phyloP scores from a whole-genome alignment of 2,888 invertebrate species.

The Schrankia costaestrigalis region DNA sequence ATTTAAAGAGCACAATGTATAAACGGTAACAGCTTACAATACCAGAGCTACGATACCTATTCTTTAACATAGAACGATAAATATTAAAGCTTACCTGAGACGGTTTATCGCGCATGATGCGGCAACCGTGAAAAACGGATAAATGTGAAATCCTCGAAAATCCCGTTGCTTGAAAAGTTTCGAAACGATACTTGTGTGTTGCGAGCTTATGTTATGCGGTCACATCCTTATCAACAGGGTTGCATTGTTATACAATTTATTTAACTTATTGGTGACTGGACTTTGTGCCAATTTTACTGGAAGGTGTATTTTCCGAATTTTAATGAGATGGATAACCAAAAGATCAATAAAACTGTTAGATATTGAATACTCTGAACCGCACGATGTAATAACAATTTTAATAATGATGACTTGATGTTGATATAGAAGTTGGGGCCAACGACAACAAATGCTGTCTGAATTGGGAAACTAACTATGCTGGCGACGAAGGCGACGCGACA shows the following conservation, averaged over 20 bases:
- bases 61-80: slow-evolving; percentile 57
- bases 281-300: background rate
- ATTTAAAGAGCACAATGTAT: slow-evolving; percentile 4
- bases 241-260: slow-evolving; percentile 3
- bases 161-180: slow-evolving; percentile 53
- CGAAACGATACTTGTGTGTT: slow-evolving; percentile 44
- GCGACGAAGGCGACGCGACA: no score
- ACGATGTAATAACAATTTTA: no score
- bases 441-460: no score
- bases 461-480: no score
- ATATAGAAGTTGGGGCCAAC: no score
- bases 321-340: no score
- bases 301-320: no score
- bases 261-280: background rate
- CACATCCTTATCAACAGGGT: slow-evolving; percentile 22
- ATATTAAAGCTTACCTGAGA: slow-evolving; percentile 65
- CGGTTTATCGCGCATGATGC: slow-evolving; percentile 58
- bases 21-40: slow-evolving; percentile 18
- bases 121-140: slow-evolving; percentile 66
- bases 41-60: slow-evolving; percentile 34
- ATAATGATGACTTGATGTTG: no score
- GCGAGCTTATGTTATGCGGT: slow-evolving; percentile 35
- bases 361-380: no score
- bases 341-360: no score
- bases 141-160: slow-evolving; percentile 59